phyloP scores from a whole-genome alignment of 2,888 invertebrate species.

The Deilephila elpenor region DNA sequence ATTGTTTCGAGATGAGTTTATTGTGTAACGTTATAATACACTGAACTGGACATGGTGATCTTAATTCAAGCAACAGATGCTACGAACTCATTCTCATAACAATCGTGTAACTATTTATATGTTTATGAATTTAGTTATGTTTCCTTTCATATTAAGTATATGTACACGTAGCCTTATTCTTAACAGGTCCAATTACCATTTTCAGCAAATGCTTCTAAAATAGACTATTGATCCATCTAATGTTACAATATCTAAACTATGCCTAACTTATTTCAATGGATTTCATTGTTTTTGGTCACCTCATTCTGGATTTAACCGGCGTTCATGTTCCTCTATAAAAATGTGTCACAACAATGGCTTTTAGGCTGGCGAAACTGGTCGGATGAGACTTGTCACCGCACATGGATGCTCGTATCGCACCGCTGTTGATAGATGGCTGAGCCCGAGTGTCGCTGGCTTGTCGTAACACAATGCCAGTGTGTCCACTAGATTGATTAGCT shows the following conservation, averaged over 20 bases:
- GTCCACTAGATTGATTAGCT: conserved; percentile 55
- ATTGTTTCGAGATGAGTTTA: conserved; percentile 44
- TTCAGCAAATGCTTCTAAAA: too few species aligned
- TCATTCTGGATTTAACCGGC: too few species aligned
- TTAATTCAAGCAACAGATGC: conserved; percentile 26
- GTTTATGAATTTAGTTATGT: too few species aligned
- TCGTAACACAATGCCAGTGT: conserved; percentile 52
- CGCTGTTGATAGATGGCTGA: conserved; percentile 48
- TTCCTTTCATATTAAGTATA: too few species aligned
- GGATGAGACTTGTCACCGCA: conserved; percentile 15
- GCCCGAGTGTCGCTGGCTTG: conserved; percentile 49
- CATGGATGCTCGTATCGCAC: conserved; percentile 36
- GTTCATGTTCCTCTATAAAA: too few species aligned
- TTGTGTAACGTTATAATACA: conserved; percentile 37
- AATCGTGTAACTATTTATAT: background rate
- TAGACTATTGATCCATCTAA: too few species aligned
- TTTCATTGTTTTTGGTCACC: background rate
- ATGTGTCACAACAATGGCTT: background rate
- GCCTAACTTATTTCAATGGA: too few species aligned
- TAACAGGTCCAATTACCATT: too few species aligned
- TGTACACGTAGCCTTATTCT: too few species aligned
- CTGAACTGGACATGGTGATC: conserved; percentile 3
- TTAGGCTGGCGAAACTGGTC: conserved; percentile 16
- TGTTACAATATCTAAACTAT: too few species aligned
- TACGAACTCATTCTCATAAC: conserved; percentile 6